Base-by-base conservation (phyloP, 2,888 invertebrate genomes). In the Drosophila nr. perissopoda region DNA sequence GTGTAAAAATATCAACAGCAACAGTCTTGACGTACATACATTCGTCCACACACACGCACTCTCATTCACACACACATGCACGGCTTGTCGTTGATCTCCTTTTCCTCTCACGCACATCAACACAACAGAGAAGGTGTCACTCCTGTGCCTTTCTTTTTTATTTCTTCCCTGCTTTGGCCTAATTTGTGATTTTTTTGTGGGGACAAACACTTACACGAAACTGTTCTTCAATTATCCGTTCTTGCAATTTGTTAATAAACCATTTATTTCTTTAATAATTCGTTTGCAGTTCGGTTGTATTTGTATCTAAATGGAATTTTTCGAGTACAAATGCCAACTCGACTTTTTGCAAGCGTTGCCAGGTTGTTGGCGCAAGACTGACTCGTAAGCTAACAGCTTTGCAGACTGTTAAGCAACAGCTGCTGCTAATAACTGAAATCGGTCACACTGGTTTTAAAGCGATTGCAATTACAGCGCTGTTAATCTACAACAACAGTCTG, bases 321-420 rank as follows among this genome's bases (percentile, higher is more conserved):
- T 76, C 81, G 74, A 69, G 76, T 82, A 76, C 83, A 90, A 88
- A 87, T 91, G 91, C 84, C 84, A 85, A 85, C 84, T 76, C 84
- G 83, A 83, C 83, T 87, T 73, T 75, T 69, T 66, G 70, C 76
- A 66, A 77, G 76, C 76, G 74, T 74, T 74, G 74, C 74, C 74
- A 74, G 79, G 61, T 61, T 68, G 74, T 40, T 67, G 36, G 21
- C 62, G 42, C 40, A 57, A 61, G 42, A 40, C 40, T 52, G 51
- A 38, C 13, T 38, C 62, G 16, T 51, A 51, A 36, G 40, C 21
- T 38, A 21, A 38, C 33, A 46, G 36, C 7, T 11, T 6, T 21
- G 27, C 27, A 48, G 11, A 38, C 52, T 53, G 72, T 48, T 59
- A 33, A 13, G 11, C 46, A 67, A 49, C 70, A 70, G 52, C 70